Evolutionary conservation across 2,113 vertebrate species (phyloP).

Genomic region (Oreocharis arfaki): DNA sequence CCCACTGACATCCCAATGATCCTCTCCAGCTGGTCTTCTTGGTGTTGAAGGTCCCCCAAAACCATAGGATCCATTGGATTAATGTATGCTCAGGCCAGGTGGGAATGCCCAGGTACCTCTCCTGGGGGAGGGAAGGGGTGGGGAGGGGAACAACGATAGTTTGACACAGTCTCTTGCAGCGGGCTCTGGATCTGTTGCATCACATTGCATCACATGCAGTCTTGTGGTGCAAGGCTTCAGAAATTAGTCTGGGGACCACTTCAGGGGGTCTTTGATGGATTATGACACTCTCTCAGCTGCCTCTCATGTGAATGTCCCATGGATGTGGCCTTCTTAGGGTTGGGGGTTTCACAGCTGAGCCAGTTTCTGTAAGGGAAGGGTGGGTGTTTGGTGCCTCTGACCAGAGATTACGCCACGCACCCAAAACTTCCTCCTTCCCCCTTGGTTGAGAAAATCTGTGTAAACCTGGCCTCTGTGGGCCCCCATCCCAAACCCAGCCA

Average conservation of each 20-base stretch:
- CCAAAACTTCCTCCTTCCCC: neutral
- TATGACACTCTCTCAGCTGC: neutral
- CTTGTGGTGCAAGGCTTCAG: neutral
- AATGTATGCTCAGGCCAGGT: neutral
- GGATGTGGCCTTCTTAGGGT: neutral
- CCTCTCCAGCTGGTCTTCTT: neutral
- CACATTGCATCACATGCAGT: neutral
- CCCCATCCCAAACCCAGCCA: neutral
- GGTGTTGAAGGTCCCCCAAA: neutral
- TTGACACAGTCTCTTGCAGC: neutral
- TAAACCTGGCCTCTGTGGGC: neutral
- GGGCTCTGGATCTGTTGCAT: neutral
- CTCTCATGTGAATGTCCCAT: neutral
- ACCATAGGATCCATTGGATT: neutral
- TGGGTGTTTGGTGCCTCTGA: neutral
- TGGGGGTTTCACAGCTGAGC: neutral
- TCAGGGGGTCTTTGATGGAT: neutral
- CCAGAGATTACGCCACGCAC: neutral
- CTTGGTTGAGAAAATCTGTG: neutral
- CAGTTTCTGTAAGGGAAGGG: neutral
- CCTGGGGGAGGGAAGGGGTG: neutral
- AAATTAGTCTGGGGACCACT: neutral
- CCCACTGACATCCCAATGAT: neutral
- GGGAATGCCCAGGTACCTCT: neutral
- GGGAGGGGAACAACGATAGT: fast-evolving